Evolutionary conservation across 2,888 invertebrate genomes (phyloP).

Genomic region (Nomada fucata): DNA sequence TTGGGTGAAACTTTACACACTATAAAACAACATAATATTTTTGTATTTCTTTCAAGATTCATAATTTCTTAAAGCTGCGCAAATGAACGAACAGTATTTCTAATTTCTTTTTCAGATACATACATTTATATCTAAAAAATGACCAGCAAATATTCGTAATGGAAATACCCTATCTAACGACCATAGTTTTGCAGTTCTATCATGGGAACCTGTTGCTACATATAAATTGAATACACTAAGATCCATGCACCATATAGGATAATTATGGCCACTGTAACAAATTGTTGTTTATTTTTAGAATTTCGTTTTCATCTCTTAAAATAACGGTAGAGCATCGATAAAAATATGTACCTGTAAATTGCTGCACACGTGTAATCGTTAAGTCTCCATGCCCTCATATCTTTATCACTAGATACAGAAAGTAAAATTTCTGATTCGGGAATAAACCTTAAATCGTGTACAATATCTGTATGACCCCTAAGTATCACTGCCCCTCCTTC

Average conservation of each 20-base stretch:
- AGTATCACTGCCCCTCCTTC: conserved; percentile 87
- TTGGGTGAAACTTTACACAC: conserved; percentile 96
- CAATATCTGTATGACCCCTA: conserved; percentile 90
- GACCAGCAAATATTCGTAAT: conserved; percentile 94
- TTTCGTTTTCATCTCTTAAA: background rate
- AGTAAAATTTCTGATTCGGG: conserved; percentile 88
- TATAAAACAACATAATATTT: conserved; percentile 75
- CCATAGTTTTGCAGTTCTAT: conserved; percentile 93
- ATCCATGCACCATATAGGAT: conserved; percentile 95
- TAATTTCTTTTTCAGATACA: conserved; percentile 14
- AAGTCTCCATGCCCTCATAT: conserved; percentile 91
- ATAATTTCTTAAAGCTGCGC: background rate
- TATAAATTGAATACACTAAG: conserved; percentile 88
- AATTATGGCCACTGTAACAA: conserved; percentile 91
- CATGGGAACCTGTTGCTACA: conserved; percentile 92
- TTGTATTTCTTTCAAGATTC: background rate
- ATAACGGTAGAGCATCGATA: conserved; percentile 4
- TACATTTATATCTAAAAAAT: conserved; percentile 94
- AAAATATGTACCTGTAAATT: conserved; percentile 86
- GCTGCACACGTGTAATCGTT: conserved; percentile 89
- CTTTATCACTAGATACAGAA: conserved; percentile 91
- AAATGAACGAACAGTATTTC: background rate
- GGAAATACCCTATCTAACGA: conserved; percentile 92
- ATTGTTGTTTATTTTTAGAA: conserved; percentile 7
- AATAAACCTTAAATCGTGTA: conserved; percentile 88